Percentiles rank a stretch among this genome's conserved stretches.
phyloP scores from a whole-genome alignment of 2,797 vertebrate genomes.

The Sphenodon punctatus region DNA sequence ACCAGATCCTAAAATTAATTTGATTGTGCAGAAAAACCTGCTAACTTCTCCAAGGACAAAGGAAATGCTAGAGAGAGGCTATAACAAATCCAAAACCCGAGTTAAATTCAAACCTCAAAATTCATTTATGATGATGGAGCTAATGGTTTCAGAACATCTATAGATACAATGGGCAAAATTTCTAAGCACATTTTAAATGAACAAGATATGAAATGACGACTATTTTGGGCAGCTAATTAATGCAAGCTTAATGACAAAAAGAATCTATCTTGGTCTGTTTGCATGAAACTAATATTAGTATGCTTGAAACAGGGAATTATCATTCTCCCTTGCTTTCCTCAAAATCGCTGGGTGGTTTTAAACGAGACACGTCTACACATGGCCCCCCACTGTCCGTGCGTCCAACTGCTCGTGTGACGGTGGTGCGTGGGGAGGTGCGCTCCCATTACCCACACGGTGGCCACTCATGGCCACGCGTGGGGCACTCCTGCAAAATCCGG shows the following conservation, averaged over 20 bases:
- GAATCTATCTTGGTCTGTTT: background rate
- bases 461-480: too few species aligned
- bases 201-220: background rate
- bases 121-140: too few species aligned
- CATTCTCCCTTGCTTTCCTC: background rate
- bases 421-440: too few species aligned
- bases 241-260: background rate
- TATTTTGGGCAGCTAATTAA: background rate
- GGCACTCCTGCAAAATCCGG: too few species aligned
- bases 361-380: too few species aligned
- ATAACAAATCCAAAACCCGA: background rate
- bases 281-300: background rate
- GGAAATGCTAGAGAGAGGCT: background rate
- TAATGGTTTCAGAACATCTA: background rate
- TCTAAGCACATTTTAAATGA: too few species aligned
- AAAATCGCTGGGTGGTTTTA: too few species aligned
- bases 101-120: too few species aligned
- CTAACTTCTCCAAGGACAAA: background rate
- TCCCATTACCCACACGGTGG: too few species aligned
- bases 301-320: background rate
- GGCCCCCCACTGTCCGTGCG: too few species aligned
- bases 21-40: background rate
- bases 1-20: background rate
- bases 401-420: too few species aligned
- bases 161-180: background rate